Conservation (phyloP, 2,888 invertebrate species). For the Leucoptera coffeella region DNA sequence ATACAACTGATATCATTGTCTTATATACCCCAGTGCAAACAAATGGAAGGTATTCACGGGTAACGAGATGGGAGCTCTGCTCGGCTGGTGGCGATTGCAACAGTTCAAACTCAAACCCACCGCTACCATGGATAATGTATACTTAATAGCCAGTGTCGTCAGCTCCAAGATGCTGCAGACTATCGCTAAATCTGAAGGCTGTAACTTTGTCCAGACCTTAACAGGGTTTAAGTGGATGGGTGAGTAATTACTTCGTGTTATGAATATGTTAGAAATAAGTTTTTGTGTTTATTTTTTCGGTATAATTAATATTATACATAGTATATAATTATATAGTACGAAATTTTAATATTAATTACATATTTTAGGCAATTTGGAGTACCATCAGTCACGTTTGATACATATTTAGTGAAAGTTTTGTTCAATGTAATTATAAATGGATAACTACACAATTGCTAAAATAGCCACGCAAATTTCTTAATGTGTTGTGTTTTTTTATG, state of each 20-base stretch:
- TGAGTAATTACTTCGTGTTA: constrained; percentile 13
- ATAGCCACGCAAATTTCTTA: no score
- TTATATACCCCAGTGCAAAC: constrained; percentile 14
- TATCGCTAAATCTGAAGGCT: constrained; percentile 74
- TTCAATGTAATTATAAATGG: no score
- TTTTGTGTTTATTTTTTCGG: no score
- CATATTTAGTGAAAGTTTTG: no score
- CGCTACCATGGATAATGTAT: constrained; percentile 57
- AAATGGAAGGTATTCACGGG: constrained; percentile 88
- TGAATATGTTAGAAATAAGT: constrained; percentile 1
- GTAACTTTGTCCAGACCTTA: constrained; percentile 77
- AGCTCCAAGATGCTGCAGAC: constrained; percentile 90
- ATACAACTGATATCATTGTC: no score
- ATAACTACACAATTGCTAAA: no score
- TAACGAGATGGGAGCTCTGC: constrained; percentile 88
- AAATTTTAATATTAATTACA: no score
- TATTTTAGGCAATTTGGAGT: no score
- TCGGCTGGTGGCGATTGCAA: constrained; percentile 90
- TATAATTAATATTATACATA: no score
- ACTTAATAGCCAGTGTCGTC: constrained; percentile 89
- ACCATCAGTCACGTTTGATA: no score
- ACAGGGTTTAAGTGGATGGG: constrained; percentile 99
- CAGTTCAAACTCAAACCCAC: constrained; percentile 38
- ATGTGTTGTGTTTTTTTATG: no score
- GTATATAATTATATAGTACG: no score